Conservation (phyloP, 2,888 invertebrate genomes). For the Leptarthrus brevirostris region DNA sequence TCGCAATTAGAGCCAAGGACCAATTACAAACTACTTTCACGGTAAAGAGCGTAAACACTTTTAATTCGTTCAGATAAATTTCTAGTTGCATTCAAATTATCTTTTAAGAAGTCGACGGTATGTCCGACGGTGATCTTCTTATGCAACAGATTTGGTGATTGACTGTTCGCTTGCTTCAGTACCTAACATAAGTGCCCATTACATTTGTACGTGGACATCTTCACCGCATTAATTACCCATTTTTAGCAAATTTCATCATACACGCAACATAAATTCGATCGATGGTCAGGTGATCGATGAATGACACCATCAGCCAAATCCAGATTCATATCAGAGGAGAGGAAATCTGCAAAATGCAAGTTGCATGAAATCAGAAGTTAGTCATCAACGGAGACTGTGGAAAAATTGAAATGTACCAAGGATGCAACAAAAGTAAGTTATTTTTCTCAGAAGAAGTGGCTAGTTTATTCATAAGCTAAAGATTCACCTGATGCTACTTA, state of each 20-base stretch:
- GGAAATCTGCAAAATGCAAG: not conserved
- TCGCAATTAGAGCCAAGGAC: conserved; percentile 38
- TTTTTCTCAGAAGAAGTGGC: not conserved
- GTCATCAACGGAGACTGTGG: not conserved
- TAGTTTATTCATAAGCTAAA: not conserved
- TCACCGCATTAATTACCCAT: not conserved
- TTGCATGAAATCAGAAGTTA: not conserved
- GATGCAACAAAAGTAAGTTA: conserved; percentile 7
- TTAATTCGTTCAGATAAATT: conserved; percentile 18
- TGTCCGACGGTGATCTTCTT: not conserved
- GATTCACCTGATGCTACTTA: conserved; percentile 24
- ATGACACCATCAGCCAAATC: conserved; percentile 5
- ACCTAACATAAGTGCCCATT: not conserved
- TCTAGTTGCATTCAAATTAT: conserved; percentile 41
- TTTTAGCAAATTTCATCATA: conserved; percentile 20
- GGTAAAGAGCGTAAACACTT: conserved; percentile 13
- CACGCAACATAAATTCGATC: conserved; percentile 10
- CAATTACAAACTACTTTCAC: conserved; percentile 33
- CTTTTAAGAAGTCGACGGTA: conserved; percentile 13
- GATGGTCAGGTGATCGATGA: conserved; percentile 33
- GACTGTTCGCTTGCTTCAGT: not conserved
- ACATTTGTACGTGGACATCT: not conserved
- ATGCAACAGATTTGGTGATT: not conserved
- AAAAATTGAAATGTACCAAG: conserved; percentile 17
- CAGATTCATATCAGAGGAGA: not conserved